A percentile compares a stretch with the other conserved stretches of the same genome.
These are phyloP conservation scores for Scomberomorus guttatus DNA, from an alignment of 2,797 vertebrate species.

Conservation along the genomic window DNA sequence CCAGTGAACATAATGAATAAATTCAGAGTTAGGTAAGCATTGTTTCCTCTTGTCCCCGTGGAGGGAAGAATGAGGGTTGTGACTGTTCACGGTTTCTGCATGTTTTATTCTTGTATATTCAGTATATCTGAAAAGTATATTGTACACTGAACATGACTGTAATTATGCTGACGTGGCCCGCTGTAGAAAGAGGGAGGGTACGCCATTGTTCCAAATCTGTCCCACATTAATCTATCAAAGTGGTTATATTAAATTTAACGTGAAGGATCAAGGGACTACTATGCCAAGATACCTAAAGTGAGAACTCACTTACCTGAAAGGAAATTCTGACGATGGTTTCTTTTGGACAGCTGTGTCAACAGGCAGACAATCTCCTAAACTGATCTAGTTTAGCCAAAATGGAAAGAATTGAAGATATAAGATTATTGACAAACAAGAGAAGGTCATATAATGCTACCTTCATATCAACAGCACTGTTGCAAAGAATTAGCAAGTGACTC, in stretches of 20 bases:
- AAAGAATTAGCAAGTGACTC: not conserved
- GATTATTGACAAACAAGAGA: not conserved
- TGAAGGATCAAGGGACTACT: not conserved
- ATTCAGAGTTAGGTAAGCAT: conserved; percentile 62
- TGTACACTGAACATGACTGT: not conserved
- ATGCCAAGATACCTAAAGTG: not conserved
- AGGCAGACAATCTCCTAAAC: not conserved
- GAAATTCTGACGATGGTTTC: not conserved
- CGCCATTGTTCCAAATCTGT: not conserved
- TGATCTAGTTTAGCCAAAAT: not conserved
- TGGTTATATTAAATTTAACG: not conserved
- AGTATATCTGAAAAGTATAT: not conserved
- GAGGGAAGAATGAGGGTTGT: conserved; percentile 23
- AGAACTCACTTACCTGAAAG: not conserved
- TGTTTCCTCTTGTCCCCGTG: conserved; percentile 50
- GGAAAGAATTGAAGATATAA: not conserved
- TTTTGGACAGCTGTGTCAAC: not conserved
- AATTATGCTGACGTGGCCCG: not conserved
- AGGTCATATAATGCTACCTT: not conserved
- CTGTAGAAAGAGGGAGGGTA: not conserved
- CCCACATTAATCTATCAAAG: not conserved
- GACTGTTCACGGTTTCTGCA: conserved; percentile 8
- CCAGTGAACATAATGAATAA: conserved; percentile 76
- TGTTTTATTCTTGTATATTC: conserved; percentile 34
- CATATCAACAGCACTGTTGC: not conserved